These are phyloP conservation scores for Drosophila siamana DNA, from an alignment of 2,888 invertebrate genomes.

Conservation along the genomic window DNA sequence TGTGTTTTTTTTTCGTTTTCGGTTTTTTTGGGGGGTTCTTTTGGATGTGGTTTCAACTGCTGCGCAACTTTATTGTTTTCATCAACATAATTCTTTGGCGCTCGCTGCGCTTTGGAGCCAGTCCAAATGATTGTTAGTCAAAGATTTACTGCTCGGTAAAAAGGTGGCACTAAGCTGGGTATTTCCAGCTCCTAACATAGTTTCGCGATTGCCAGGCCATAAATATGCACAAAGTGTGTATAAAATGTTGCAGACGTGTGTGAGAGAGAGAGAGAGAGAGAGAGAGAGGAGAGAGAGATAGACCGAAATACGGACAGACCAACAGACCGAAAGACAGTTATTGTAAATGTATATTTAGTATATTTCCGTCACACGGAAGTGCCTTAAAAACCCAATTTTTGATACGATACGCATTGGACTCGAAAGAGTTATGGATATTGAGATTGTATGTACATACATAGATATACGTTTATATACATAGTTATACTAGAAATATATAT, in stretches of 20 bases:
- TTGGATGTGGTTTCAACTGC: conserved; percentile 14
- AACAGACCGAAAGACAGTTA: conserved; percentile 21
- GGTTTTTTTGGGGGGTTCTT: conserved; percentile 3
- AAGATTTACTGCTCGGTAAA: conserved; percentile 68
- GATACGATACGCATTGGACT: conserved; percentile 65
- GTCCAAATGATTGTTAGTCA: conserved; percentile 76
- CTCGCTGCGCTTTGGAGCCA: conserved; percentile 63
- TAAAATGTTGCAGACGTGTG: conserved; percentile 50
- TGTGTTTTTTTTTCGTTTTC: conserved; percentile 2
- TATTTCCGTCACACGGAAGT: conserved; percentile 86
- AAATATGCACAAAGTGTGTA: conserved; percentile 53
- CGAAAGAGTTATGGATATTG: conserved; percentile 55
- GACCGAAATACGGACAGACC: conserved; percentile 6
- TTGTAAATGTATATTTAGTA: conserved; percentile 60
- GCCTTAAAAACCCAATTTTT: conserved; percentile 81
- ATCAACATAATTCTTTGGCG: conserved; percentile 77
- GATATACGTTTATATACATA: neutral
- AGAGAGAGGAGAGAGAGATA: too few species aligned
- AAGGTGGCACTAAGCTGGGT: conserved; percentile 72
- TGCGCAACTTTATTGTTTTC: conserved; percentile 72
- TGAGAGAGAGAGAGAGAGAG: neutral
- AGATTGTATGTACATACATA: conserved; percentile 18
- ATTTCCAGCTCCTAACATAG: conserved; percentile 57
- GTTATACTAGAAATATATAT: conserved; percentile 11
- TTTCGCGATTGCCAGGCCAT: conserved; percentile 57